phyloP scores from a whole-genome alignment of 2,888 invertebrate genomes.

The Lobophora halterata region DNA sequence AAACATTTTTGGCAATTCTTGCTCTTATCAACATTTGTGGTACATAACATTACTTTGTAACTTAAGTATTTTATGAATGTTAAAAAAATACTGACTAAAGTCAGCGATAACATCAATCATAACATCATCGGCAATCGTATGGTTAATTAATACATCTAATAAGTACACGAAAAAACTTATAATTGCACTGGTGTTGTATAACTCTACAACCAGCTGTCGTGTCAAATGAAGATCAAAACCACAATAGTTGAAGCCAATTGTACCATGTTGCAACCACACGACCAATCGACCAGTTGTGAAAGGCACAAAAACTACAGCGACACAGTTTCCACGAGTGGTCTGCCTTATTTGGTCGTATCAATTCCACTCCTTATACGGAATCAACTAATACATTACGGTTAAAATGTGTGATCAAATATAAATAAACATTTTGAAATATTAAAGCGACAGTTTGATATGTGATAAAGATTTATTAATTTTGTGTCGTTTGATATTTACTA shows the following conservation, averaged over 20 bases:
- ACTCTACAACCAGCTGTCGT: constrained; percentile 3
- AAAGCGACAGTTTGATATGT: constrained; percentile 6
- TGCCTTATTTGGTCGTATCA: constrained; percentile 56
- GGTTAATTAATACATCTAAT: too few species aligned
- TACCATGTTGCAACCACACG: constrained; percentile 40
- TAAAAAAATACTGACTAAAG: too few species aligned
- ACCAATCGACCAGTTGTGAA: constrained; percentile 39
- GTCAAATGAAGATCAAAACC: constrained; percentile 11
- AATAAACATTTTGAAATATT: constrained; percentile 29
- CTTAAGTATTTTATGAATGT: too few species aligned
- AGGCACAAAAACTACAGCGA: constrained; percentile 50
- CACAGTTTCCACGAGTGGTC: constrained; percentile 62
- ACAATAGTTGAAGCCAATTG: constrained; percentile 26
- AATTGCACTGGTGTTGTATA: not conserved
- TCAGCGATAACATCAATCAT: too few species aligned
- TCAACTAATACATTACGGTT: constrained; percentile 41
- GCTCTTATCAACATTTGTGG: constrained; percentile 17
- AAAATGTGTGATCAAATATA: constrained; percentile 29
- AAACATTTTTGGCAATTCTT: constrained; percentile 26
- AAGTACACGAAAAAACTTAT: constrained; percentile 1
- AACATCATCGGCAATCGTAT: too few species aligned
- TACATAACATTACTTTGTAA: too few species aligned
- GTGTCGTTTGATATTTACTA: not conserved
- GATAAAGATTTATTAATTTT: constrained; percentile 13
- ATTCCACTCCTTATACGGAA: constrained; percentile 45